Conservation (phyloP, 2,888 invertebrate genomes). For the Cosmia pyralina region DNA sequence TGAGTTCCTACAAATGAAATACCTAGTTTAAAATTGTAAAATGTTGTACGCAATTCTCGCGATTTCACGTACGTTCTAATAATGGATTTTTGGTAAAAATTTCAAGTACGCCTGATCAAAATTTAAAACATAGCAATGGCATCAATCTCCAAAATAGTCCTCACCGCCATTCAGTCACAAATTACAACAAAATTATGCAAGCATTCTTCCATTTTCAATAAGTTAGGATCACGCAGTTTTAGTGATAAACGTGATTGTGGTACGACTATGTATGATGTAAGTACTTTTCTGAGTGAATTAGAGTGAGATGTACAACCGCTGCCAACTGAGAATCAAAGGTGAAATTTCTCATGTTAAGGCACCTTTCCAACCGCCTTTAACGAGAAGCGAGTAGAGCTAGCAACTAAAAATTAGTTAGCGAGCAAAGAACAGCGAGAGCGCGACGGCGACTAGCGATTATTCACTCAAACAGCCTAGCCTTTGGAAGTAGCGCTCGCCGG, state of each 20-base stretch:
- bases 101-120: constrained; percentile 2
- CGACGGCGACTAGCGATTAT: neutral
- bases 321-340: neutral
- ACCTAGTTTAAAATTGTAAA: neutral
- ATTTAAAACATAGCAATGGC: constrained; percentile 28
- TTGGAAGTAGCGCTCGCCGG: too few species aligned
- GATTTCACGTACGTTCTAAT: neutral
- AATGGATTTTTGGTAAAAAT: neutral
- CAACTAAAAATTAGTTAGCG: neutral
- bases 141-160: constrained; percentile 3
- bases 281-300: constrained; percentile 26
- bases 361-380: neutral
- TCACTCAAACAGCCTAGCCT: too few species aligned
- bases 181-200: neutral
- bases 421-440: neutral
- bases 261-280: constrained; percentile 70
- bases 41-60: neutral
- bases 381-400: neutral
- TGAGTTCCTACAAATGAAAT: neutral
- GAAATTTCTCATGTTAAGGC: neutral
- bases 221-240: neutral
- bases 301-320: neutral
- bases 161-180: neutral
- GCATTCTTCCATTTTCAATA: neutral
- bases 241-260: constrained; percentile 34